Conservation (phyloP, 2,797 vertebrate genomes). For the Aulostomus chinensis region DNA sequence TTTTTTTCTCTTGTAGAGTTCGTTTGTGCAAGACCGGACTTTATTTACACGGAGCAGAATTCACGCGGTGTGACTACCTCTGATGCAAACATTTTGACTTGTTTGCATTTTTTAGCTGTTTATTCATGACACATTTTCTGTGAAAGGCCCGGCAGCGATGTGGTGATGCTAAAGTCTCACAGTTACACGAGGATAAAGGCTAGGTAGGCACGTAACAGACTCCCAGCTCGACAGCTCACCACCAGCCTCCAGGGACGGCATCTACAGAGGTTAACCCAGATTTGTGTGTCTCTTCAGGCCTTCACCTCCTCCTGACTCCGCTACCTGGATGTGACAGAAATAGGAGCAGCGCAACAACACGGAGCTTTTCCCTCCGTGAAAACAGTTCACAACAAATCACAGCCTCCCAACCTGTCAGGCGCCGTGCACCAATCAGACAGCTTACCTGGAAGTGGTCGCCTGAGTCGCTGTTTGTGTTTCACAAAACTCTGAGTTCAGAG, state of each 20-base stretch:
- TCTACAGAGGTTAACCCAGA: conserved; percentile 72
- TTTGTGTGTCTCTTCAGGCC: conserved; percentile 52
- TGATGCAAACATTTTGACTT: too few relatives aligned
- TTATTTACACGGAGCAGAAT: too few relatives aligned
- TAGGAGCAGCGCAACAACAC: conserved; percentile 18
- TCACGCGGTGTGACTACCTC: too few relatives aligned
- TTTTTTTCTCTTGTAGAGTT: neutral
- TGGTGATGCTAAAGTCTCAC: neutral
- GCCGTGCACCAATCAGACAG: conserved; percentile 18
- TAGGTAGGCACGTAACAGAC: conserved; percentile 27
- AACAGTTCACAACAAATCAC: conserved; percentile 24
- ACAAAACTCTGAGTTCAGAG: neutral
- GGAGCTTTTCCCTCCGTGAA: too few relatives aligned
- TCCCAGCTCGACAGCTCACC: conserved; percentile 23
- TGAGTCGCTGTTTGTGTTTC: neutral
- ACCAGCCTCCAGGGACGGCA: conserved; percentile 60
- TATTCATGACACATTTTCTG: conserved; percentile 3
- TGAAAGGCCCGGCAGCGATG: neutral
- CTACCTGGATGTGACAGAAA: conserved; percentile 73
- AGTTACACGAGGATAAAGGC: conserved; percentile 1
- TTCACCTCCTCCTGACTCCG: conserved; percentile 42
- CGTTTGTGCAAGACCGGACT: too few relatives aligned
- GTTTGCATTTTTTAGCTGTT: neutral
- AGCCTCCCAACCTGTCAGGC: neutral
- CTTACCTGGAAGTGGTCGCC: conserved; percentile 59